Conservation (phyloP, 2,113 vertebrate species). For the Pterocles burchelli region DNA sequence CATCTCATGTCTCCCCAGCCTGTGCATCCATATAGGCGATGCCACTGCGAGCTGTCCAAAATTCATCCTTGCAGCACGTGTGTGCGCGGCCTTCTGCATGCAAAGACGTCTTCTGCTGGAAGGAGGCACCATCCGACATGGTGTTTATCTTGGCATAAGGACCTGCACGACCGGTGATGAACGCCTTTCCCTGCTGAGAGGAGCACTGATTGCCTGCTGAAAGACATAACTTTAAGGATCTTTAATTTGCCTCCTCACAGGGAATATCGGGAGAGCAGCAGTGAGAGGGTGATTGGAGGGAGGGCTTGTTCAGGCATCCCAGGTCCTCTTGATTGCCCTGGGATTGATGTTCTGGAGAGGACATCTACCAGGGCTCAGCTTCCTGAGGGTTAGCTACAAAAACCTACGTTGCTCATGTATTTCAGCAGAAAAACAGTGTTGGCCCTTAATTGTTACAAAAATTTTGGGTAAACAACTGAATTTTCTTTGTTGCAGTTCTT, state of each 20-base stretch:
- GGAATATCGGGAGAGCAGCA: background rate
- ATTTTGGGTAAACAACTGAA: background rate
- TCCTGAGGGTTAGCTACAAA: background rate
- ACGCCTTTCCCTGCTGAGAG: background rate
- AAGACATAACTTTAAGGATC: background rate
- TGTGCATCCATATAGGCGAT: background rate
- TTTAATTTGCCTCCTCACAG: background rate
- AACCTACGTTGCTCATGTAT: background rate
- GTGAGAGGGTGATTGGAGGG: background rate
- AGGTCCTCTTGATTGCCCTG: background rate
- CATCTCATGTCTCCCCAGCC: background rate
- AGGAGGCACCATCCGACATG: accelerated
- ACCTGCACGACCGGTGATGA: background rate
- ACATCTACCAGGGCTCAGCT: background rate
- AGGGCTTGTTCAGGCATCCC: background rate
- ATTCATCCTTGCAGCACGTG: background rate
- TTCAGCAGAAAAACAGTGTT: background rate
- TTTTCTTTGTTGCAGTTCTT: background rate
- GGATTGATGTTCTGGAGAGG: background rate
- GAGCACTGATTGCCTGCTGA: background rate
- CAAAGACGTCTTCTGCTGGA: background rate
- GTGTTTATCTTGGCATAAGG: background rate
- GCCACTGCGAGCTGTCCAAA: background rate
- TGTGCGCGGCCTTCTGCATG: accelerated
- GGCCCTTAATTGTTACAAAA: background rate